Percentiles rank a stretch among this genome's conserved stretches.
Evolutionary conservation across 2,888 invertebrate species (phyloP).

Genomic region (Oscheius sp.): DNA sequence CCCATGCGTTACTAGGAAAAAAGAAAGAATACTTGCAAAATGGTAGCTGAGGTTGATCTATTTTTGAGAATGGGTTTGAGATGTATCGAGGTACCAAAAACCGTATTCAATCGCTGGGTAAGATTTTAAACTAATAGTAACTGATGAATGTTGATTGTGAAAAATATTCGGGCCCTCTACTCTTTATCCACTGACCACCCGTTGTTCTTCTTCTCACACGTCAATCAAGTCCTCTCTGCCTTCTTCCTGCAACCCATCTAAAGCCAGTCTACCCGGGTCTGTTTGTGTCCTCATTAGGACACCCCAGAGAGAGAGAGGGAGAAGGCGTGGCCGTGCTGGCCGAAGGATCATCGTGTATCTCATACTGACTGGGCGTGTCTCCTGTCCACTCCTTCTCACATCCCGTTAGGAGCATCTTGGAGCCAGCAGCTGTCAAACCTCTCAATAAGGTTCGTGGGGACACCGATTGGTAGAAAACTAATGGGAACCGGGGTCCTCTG

Average conservation of each 20-base stretch:
- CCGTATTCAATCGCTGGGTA: too few species aligned
- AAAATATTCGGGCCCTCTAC: neutral
- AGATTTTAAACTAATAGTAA: neutral
- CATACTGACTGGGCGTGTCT: too few species aligned
- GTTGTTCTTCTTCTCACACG: too few species aligned
- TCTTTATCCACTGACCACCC: neutral
- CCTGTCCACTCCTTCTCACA: too few species aligned
- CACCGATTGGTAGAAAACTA: too few species aligned
- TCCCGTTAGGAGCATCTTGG: neutral
- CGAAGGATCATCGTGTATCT: too few species aligned
- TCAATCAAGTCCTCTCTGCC: neutral
- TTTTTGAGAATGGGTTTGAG: too few species aligned
- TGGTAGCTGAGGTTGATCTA: too few species aligned
- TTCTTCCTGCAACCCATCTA: neutral
- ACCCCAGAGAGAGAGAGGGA: slow-evolving; percentile 7
- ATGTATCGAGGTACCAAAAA: too few species aligned
- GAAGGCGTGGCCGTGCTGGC: neutral
- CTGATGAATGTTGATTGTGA: neutral
- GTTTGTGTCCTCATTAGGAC: slow-evolving; percentile 29
- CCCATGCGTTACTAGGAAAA: too few species aligned
- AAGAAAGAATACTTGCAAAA: too few species aligned
- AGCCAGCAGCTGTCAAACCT: slow-evolving; percentile 2
- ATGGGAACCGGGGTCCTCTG: too few species aligned
- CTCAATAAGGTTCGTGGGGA: slow-evolving; percentile 1
- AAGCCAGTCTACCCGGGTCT: neutral